A percentile compares a stretch with the other conserved stretches of the same genome.
Evolutionary conservation across 2,888 invertebrate species (phyloP).

Genomic region (Prosapia bicincta): DNA sequence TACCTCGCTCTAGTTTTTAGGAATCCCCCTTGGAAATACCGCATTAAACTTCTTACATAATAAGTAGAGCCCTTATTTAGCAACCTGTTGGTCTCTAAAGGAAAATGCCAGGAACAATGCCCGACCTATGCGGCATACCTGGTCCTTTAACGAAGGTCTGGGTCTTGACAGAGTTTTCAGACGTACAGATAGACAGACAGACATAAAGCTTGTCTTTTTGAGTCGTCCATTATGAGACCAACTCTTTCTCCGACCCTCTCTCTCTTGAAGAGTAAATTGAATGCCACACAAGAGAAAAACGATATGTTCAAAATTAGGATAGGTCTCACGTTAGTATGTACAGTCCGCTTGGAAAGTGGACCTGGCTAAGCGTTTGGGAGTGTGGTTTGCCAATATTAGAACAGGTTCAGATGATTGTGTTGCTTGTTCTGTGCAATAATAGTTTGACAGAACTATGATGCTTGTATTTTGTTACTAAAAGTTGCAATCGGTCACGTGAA

Average conservation of each 20-base stretch:
- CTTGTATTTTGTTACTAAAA: too few relatives aligned
- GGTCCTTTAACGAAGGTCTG: neutral
- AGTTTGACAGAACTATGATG: too few relatives aligned
- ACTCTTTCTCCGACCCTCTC: neutral
- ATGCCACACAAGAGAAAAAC: constrained; percentile 2
- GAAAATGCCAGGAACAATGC: neutral
- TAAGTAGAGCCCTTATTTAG: neutral
- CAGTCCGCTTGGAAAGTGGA: neutral
- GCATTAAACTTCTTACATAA: too few relatives aligned
- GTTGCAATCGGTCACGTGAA: too few relatives aligned
- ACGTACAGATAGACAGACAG: neutral
- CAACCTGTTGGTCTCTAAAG: neutral
- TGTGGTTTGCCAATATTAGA: neutral
- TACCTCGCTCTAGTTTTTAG: too few relatives aligned
- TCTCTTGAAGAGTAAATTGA: neutral
- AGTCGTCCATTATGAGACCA: neutral
- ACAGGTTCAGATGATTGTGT: too few relatives aligned
- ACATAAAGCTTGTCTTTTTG: neutral
- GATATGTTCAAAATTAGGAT: constrained; percentile 2
- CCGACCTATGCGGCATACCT: neutral
- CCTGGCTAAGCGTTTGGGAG: neutral
- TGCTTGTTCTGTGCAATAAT: too few relatives aligned
- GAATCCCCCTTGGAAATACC: too few relatives aligned
- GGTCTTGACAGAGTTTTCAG: neutral
- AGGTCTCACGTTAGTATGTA: neutral